These are phyloP conservation scores for Hirudinaria manillensis DNA, from an alignment of 2,888 invertebrate species.

Conservation along the genomic window DNA sequence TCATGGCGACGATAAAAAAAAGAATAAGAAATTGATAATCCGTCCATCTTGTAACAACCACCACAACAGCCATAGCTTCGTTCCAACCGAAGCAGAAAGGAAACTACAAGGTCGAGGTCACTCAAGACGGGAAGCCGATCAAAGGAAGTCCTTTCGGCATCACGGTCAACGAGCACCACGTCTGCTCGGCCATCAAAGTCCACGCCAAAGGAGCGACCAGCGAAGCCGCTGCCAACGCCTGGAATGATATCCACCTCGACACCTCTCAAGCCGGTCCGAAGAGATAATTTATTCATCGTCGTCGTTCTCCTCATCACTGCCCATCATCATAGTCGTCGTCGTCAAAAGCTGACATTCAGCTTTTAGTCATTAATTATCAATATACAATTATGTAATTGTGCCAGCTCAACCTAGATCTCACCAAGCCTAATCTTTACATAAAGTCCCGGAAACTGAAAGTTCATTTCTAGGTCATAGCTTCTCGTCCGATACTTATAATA, in stretches of 20 bases:
- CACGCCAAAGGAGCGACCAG: conserved; percentile 57
- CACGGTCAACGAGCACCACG: conserved; percentile 79
- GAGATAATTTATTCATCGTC: conserved; percentile 23
- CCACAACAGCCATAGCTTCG: conserved; percentile 67
- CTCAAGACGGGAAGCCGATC: conserved; percentile 84
- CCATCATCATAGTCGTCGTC: no score
- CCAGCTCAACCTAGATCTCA: no score
- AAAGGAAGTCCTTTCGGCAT: conserved; percentile 93
- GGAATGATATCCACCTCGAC: conserved; percentile 84
- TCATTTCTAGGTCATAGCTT: no score
- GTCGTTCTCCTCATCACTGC: no score
- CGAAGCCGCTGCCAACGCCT: conserved; percentile 83
- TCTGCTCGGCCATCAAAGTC: conserved; percentile 91
- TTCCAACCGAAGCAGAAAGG: conserved; percentile 88
- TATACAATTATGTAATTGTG: no score
- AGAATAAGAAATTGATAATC: no score
- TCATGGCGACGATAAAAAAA: no score
- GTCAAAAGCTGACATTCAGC: no score
- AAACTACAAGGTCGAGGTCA: conserved; percentile 84
- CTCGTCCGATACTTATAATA: no score
- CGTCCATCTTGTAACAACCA: neutral
- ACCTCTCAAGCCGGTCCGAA: conserved; percentile 77
- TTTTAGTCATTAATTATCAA: no score
- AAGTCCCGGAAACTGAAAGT: no score
- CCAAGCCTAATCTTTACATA: no score